Evolutionary conservation across 2,888 invertebrate genomes (phyloP), one percentile per base, ranked within the genome.

Genomic region (Elmis aenea): DNA sequence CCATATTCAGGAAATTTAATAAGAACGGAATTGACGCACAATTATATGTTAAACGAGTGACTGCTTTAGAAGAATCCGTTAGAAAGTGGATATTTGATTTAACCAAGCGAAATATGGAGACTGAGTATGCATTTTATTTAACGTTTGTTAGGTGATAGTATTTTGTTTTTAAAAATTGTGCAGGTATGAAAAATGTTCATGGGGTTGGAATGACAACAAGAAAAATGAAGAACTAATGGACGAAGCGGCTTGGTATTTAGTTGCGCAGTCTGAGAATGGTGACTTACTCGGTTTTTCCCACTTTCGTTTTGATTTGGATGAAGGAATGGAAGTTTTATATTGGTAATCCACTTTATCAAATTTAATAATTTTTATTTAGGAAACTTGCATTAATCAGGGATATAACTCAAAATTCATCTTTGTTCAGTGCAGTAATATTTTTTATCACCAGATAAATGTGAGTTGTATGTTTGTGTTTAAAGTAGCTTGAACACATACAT

Each of bases 231-330:
- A 88, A 66, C 75, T 88, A 75, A 76, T 72, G 13, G 83, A 86
- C 52, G 79, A 81, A 36, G 67, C 73, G 21, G 85, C 87, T 2
- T 80, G 83, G 78, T 87, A 83, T 63, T 70, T 87, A 16, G 71
- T 87, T 40, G 85, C 77, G 3, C 73, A 70, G 54, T 67, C 72
- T 35, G 64, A 67, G 13, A 66, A 73, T 38, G 66, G 68, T 16
- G 66, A 70, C 27, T 75, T 77, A 1, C 68, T 86, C 32, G 90
- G 81, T 2, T 87, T 86, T 65, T 79, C 81, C 33, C 88, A 90
- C 67, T 89, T 88, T 64, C 71, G 89, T 59, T 89, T 89, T 68
- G 89, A 88, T 61, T 72, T 88, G 68, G 89, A 90, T 60, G 79
- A 78, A 61, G 85, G 81, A 9, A 71, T 77, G 29, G 81, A 82